Evolutionary conservation across 2,113 vertebrate genomes (phyloP).

Genomic region (Chlamydotis undulata): DNA sequence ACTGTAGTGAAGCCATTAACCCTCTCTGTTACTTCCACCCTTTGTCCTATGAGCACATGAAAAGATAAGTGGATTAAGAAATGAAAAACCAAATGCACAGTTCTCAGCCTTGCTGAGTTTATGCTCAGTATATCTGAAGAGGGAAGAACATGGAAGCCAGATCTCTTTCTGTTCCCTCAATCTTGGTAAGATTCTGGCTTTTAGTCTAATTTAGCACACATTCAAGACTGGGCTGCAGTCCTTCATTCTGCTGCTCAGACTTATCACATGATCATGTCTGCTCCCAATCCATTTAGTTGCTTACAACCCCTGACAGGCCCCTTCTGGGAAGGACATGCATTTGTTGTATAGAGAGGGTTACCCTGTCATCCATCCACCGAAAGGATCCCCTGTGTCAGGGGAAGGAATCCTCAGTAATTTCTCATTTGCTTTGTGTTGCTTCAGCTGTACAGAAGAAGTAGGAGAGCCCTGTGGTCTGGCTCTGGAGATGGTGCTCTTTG

Average conservation of each 20-base stretch:
- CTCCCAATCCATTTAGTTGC: not conserved
- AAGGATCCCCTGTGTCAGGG: not conserved
- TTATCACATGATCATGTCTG: not conserved
- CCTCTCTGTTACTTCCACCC: not conserved
- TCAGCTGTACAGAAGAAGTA: not conserved
- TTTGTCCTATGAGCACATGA: not conserved
- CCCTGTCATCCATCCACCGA: not conserved
- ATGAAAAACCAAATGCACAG: not conserved
- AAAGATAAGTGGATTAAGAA: not conserved
- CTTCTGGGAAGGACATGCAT: not conserved
- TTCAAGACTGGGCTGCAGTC: not conserved
- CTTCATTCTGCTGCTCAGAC: not conserved
- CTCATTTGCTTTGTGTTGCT: not conserved
- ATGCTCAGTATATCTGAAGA: not conserved
- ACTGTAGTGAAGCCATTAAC: slow-evolving; percentile 19
- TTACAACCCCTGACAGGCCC: not conserved
- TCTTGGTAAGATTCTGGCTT: not conserved
- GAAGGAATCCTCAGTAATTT: not conserved
- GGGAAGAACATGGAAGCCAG: not conserved
- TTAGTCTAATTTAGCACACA: not conserved
- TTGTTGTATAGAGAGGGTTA: not conserved
- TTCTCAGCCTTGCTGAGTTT: not conserved
- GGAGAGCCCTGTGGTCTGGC: not conserved
- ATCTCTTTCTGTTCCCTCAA: not conserved
- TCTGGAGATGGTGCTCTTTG: not conserved